Evolutionary conservation across 2,797 vertebrate genomes (phyloP), one percentile per base, ranked within the genome.

Genomic region (Gorsachius magnificus): DNA sequence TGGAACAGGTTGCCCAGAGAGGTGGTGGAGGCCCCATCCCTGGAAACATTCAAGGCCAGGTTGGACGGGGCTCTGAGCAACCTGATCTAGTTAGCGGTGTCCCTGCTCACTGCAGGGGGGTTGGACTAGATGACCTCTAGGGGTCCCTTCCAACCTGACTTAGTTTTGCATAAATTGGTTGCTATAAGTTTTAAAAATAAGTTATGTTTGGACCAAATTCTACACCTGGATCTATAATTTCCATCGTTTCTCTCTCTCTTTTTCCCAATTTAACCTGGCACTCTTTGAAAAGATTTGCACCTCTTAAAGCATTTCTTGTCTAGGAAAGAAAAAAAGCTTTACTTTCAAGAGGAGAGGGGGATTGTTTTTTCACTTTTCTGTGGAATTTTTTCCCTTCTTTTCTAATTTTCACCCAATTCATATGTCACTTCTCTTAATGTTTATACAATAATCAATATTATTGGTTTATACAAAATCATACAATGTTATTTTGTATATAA

Each of bases 341-440:
- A 7, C 41, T 92, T 65, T 77, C 35, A 57, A 43, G 31, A 24
- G 13, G 25, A 26, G 6, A 5, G 2, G 3, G 0, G 0, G 0
- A 6, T 29, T 69, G 5, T 41, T 41, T 70, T 89, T 87, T 87
- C 16, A 28, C 2, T n/a, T 54, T 58, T 48, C 5, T 53, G 8
- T 48, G 26, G 0, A 0, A 4, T 24, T 35, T 65, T 70, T 20
- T 82, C 6, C 2, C 2, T 66, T 74, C 16, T 53, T 48, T 41
- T 50, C 22, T 81, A 25, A 5, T 72, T 79, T 61, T 51, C 26
- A 65, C 10, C 2, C 14, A 90, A 61, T 2, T 38, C 6, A 57
- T 16, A 50, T 38, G 24, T 36, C 28, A 21, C 1, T 71, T 64
- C n/a, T 57, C 14, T 64, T 35, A 38, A 12, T 57, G 9, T 29